These are phyloP conservation scores for Esox niger DNA, from an alignment of 2,113 vertebrate species.

Conservation along the genomic window DNA sequence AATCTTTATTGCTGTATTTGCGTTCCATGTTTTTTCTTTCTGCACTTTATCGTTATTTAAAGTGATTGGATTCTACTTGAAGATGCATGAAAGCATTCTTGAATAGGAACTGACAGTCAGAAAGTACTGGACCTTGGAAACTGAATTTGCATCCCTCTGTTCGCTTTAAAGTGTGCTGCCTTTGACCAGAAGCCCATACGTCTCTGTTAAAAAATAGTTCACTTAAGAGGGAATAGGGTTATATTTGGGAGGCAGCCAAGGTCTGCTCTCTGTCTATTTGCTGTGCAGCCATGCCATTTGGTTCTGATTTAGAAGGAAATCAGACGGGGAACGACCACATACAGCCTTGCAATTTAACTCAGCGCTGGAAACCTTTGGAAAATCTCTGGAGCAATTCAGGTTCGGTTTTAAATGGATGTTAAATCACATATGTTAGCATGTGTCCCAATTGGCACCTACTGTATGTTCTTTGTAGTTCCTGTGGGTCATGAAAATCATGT, in stretches of 20 bases:
- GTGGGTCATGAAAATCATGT: neutral
- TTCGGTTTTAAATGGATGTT: slow-evolving; percentile 16
- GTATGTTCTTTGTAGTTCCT: no score
- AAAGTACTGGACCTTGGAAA: neutral
- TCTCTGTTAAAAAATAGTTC: no score
- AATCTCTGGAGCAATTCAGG: slow-evolving; percentile 30
- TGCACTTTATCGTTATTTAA: neutral
- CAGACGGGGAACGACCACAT: slow-evolving; percentile 17
- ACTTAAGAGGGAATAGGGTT: no score
- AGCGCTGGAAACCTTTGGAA: slow-evolving; percentile 21
- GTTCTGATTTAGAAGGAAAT: slow-evolving; percentile 41
- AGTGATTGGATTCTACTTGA: slow-evolving; percentile 1
- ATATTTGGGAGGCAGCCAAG: neutral
- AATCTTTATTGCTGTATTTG: slow-evolving; percentile 2
- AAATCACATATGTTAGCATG: slow-evolving; percentile 7
- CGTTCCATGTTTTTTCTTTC: neutral
- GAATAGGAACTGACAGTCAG: neutral
- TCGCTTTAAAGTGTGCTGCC: no score
- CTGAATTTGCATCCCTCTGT: no score
- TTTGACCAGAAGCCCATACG: no score
- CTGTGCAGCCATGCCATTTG: slow-evolving; percentile 56
- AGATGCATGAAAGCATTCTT: slow-evolving; percentile 5
- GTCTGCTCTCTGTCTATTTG: slow-evolving; percentile 48
- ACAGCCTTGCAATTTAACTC: slow-evolving; percentile 41
- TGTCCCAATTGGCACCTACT: no score